Percentiles rank a stretch among this genome's conserved stretches.
These are phyloP conservation scores for Marronus borbonicus DNA, from an alignment of 2,888 invertebrate species.

Conservation along the genomic window DNA sequence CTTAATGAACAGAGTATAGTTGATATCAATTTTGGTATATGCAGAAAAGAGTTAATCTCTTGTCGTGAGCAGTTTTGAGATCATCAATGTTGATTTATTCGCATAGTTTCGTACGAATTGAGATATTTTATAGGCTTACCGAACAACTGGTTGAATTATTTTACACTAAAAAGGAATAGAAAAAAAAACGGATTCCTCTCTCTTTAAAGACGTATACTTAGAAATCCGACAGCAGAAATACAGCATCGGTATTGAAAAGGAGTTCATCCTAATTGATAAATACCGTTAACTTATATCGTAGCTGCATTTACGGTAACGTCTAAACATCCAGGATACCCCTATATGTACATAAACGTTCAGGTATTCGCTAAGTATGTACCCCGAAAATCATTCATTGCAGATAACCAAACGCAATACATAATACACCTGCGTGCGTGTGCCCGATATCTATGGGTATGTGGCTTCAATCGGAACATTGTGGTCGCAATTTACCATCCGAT, in stretches of 20 bases:
- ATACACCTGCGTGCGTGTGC: no score
- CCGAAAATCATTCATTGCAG: no score
- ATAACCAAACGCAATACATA: neutral
- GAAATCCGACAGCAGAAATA: neutral
- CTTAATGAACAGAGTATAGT: no score
- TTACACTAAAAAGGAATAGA: no score
- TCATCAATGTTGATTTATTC: no score
- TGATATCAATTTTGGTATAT: neutral
- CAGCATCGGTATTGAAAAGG: neutral
- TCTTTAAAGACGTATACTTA: neutral
- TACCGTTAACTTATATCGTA: conserved; percentile 3
- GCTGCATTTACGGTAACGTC: conserved; percentile 6
- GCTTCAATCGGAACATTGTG: neutral
- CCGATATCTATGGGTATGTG: neutral
- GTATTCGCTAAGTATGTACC: neutral
- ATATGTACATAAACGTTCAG: neutral
- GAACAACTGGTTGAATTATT: no score
- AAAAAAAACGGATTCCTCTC: neutral
- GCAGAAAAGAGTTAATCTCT: neutral
- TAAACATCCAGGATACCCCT: neutral
- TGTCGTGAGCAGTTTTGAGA: neutral
- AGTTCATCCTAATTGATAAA: neutral
- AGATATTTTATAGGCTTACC: no score
- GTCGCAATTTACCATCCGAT: neutral
- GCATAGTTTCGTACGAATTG: no score